Evolutionary conservation across 2,113 vertebrate genomes (phyloP), one percentile per base, ranked within the genome.

Genomic region (Nymphicus hollandicus): DNA sequence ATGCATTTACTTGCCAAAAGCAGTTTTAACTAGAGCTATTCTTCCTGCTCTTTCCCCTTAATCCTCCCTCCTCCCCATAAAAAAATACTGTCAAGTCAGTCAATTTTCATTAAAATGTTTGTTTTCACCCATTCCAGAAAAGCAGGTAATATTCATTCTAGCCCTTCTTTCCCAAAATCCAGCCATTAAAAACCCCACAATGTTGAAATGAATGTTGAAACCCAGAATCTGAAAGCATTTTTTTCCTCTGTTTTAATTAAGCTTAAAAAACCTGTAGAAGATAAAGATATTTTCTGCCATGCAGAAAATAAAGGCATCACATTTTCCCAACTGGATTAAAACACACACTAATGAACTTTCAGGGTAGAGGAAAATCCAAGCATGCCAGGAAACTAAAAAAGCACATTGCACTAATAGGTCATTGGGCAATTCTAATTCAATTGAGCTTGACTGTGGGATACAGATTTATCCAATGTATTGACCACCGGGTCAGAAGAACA

Each of bases 1-100:
- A 64, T 2, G 53, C 18, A 5, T 58, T 91, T 88, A 46, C 83
- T 93, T 86, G 91, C 91, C 83, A 93, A 94, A 91, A 82, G 76
- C 81, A 74, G 81, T 80, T 93, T 87, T 28, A 89, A 92, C 80
- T 46, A 13, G 19, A 91, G 80, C 73, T 85, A 9, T 46, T 91
- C 86, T 87, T 91, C 92, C 65, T 97, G 81, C 93, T 96, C 96
- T 92, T 97, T 95, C 39, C 52, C 81, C 86, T 81, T 81, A 93
- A 95, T 92, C 69, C 86, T 66, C 60, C 61, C 86, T 82, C 78
- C 79, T 91, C 47, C 68, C 68, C 52, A 10, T 39, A 79, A 88
- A 88, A 93, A 94, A 93, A 81, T 17, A 91, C 52, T 11, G 0
- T 47, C 24, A 74, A 87, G 47, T 92, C 91, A 92, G 86, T 87